phyloP scores from a whole-genome alignment of 64 coral and sea anemone genomes.

The Montipora cactus region DNA sequence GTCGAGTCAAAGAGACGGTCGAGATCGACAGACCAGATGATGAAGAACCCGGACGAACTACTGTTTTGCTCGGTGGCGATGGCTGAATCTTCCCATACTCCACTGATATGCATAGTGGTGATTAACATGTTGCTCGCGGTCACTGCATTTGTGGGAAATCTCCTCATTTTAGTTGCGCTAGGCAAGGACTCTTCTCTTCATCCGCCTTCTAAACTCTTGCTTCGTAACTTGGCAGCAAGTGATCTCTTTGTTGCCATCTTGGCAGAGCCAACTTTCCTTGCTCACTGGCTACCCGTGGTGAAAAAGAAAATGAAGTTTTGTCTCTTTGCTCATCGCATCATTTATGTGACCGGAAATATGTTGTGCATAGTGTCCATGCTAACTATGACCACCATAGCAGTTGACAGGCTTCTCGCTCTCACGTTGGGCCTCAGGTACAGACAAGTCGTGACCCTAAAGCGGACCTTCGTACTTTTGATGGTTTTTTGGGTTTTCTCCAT shows the following conservation, averaged over 20 bases:
- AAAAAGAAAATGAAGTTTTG: neutral
- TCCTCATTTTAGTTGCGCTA: neutral
- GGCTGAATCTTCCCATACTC: neutral
- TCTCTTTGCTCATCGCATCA: neutral
- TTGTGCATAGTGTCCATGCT: neutral
- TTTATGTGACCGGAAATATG: neutral
- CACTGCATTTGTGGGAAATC: constrained; percentile 10
- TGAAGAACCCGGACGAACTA: neutral
- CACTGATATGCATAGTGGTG: neutral
- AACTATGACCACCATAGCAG: constrained; percentile 4
- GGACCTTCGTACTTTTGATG: neutral
- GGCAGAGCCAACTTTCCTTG: neutral
- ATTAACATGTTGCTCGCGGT: constrained; percentile 1
- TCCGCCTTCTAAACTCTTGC: constrained; percentile 20
- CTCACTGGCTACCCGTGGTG: neutral
- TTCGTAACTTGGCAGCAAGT: neutral
- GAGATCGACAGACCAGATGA: neutral
- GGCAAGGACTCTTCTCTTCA: constrained; percentile 8
- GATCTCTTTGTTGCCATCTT: constrained; percentile 12
- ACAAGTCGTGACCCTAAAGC: neutral
- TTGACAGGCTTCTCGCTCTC: constrained; percentile 21
- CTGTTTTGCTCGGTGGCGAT: neutral
- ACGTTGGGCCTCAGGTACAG: neutral
- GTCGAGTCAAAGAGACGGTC: too few relatives aligned
- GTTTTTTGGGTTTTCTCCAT: neutral